Base-by-base conservation (phyloP, 2,888 invertebrate species). In the Biston betularia region DNA sequence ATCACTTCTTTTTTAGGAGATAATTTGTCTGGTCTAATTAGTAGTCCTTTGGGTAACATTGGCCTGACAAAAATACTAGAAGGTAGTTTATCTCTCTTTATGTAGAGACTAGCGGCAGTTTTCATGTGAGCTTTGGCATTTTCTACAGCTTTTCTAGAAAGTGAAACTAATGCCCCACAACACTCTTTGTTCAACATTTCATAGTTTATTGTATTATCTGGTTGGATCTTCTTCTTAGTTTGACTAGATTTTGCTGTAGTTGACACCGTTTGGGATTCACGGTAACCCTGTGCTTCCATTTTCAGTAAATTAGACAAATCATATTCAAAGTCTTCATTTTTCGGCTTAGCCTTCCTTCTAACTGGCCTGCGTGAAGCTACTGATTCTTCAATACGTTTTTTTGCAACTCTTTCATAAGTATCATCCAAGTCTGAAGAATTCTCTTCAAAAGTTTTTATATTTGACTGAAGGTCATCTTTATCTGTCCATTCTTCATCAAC, bases 321-420 rank as follows among this genome's bases (percentile, higher is more conserved):
- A 79, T 96, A 96, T 74, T 96, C 95, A 82, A 96, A 96, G 87
- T 97, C 96, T 79, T 95, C 95, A 79, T 95, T 94, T 71, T 95
- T 94, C 9, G 94, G 94, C 83, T 95, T 96, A 0, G 95, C 92
- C 71, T 95, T 95, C 83, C 96, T 96, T 46, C 96, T 93, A 12
- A 95, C 94, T 1, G 96, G 96, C 71, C 96, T 90, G 57, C 92
- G 86, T 9, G 89, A 89, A n/a, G 88, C 82, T 33, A 89, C 83
- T 9, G 89, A 78, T 46, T 78, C 75, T 53, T 80, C 80, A 42
- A 65, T 64, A 35, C 71, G 70, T 60, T 78, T 86, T 72, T 88
- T 92, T 14, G 76, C 66, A 62, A 78, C 67, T 74, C 82, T 89
- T n/a, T 90, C 89, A 24, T 88, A 87, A 63, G 84, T 65, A 50